These are phyloP conservation scores for Coregonus suidteri DNA, from an alignment of 2,797 vertebrate species.

Conservation along the genomic window DNA sequence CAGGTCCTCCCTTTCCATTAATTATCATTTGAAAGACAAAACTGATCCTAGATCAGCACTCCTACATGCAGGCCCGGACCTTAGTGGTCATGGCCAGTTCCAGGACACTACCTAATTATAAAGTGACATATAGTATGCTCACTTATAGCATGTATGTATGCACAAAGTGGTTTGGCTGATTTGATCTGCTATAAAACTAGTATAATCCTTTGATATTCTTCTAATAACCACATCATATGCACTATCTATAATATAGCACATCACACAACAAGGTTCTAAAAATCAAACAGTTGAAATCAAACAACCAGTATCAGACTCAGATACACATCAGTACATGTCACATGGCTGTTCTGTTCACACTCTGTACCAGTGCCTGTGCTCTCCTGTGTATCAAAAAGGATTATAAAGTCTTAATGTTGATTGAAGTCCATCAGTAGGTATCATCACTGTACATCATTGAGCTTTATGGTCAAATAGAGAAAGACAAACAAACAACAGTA, in stretches of 20 bases:
- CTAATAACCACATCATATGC: background rate
- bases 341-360: background rate
- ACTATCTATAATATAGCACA: background rate
- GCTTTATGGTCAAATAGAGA: slow-evolving; percentile 12
- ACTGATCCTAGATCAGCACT: background rate
- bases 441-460: background rate
- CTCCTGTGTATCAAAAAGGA: slow-evolving; percentile 12
- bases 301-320: background rate
- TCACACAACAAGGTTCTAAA: background rate
- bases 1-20: background rate
- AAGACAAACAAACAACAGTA: slow-evolving; percentile 47
- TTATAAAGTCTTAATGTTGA: slow-evolving; percentile 7
- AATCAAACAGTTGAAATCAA: background rate
- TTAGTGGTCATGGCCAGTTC: background rate
- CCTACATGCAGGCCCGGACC: background rate
- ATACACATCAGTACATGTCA: background rate
- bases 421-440: slow-evolving; percentile 6
- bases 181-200: background rate
- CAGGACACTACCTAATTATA: background rate
- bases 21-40: background rate
- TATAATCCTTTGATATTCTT: background rate
- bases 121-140: background rate
- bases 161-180: background rate
- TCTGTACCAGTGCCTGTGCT: background rate
- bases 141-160: background rate